A percentile compares a stretch with the other conserved stretches of the same genome.
These are phyloP conservation scores for Troglohyphantes excavatus DNA, from an alignment of 2,888 invertebrate genomes.

Conservation along the genomic window DNA sequence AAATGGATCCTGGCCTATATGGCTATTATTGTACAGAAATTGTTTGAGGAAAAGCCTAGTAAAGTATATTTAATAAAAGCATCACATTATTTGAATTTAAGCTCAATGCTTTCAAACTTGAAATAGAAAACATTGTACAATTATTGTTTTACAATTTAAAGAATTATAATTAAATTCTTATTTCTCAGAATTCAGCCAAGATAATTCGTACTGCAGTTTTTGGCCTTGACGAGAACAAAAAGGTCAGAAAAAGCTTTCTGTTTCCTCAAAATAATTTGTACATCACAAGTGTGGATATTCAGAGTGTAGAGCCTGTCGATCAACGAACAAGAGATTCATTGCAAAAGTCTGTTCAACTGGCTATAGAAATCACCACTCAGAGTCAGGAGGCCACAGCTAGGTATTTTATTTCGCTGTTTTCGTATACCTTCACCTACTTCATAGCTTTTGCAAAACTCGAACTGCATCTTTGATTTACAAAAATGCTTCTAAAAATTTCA, in stretches of 20 bases:
- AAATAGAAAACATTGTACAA: too few relatives aligned
- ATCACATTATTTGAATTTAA: too few relatives aligned
- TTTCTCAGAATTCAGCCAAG: slow-evolving; percentile 83
- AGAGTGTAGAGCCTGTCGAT: slow-evolving; percentile 85
- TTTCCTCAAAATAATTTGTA: slow-evolving; percentile 84
- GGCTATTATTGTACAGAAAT: too few relatives aligned
- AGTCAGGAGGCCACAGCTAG: slow-evolving; percentile 84
- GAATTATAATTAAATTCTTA: neutral
- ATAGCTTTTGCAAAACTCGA: too few relatives aligned
- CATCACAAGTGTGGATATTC: slow-evolving; percentile 84
- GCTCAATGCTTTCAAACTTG: too few relatives aligned
- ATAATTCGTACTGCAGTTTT: slow-evolving; percentile 84
- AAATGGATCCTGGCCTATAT: too few relatives aligned
- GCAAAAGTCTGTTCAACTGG: slow-evolving; percentile 84
- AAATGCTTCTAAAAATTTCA: neutral
- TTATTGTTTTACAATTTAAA: too few relatives aligned
- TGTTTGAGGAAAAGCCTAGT: too few relatives aligned
- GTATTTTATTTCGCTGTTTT: slow-evolving; percentile 79
- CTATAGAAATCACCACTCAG: slow-evolving; percentile 85
- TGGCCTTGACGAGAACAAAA: slow-evolving; percentile 83
- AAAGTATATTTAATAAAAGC: too few relatives aligned
- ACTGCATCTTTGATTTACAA: too few relatives aligned
- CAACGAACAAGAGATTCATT: slow-evolving; percentile 84
- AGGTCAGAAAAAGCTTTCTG: slow-evolving; percentile 82
- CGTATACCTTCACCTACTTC: too few relatives aligned